Base-by-base conservation (phyloP, 2,888 invertebrate genomes). In the Caradrina kadenii region DNA sequence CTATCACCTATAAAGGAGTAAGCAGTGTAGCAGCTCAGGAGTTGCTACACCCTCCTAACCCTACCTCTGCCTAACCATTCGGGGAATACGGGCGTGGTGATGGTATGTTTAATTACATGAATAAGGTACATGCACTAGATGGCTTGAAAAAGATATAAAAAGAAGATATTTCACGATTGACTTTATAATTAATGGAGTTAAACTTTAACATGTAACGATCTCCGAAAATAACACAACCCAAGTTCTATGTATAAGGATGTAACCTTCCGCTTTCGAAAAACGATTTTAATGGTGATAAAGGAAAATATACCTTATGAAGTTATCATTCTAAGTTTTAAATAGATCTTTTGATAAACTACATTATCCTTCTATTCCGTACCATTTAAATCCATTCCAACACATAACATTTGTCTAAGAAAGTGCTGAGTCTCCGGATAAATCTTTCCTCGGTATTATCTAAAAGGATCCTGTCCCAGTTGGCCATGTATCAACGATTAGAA, bases 381-480 rank as follows among this genome's bases (percentile, higher is more conserved):
- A 66, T 76, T 80, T 63, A 48, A 66, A 55, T 45, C 17, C 52
- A 52, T 76, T 76, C 50, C n/a, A 17, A 50, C 15, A 52, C 11
- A 31, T 59, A 59, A n/a, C 13, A 35, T 69, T 63, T 59, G 50
- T 54, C 69, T 63, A 56, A 54, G 31, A 67, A 79, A 71, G 55
- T 53, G 64, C 65, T 49, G 58, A 72, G 50, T 61, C 53, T 67
- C 21, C 59, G 10, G 10, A 72, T 74, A 58, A 71, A 74, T 67
- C 62, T 78, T 66, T 59, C n/a, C 17, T 22, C 26, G n/a, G 3
- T 42, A 21, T 53, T 54, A 76, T 66, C 50, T 54, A 63, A 69
- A 80, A 71, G 62, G 58, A 67, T 73, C n/a, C 39, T 35, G 68
- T 52, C 59, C 77, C 55, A 71, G 61, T 80, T 80, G 64, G 66